A percentile compares a stretch with the other conserved stretches of the same genome.
Evolutionary conservation across 2,888 invertebrate species (phyloP).

Genomic region (Campaea margaritaria): DNA sequence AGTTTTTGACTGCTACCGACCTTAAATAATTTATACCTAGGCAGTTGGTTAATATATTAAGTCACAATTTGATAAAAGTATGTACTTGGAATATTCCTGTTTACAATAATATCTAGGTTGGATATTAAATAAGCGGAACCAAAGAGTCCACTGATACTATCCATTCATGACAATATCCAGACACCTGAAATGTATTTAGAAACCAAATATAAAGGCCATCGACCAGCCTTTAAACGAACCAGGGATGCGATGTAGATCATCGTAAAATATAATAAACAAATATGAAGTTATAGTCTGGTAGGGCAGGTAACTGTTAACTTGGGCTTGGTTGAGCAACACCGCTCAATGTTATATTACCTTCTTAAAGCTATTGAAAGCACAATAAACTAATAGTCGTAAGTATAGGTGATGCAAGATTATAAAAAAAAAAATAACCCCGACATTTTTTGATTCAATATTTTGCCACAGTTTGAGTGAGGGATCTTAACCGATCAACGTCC

Average conservation of each 20-base stretch:
- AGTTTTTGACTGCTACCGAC: too few relatives aligned
- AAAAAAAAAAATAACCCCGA: too few relatives aligned
- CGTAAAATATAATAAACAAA: slow-evolving; percentile 32
- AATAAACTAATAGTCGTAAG: too few relatives aligned
- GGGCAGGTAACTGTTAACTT: slow-evolving; percentile 2
- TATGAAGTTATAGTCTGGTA: slow-evolving; percentile 5
- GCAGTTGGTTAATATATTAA: too few relatives aligned
- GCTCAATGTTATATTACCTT: neutral
- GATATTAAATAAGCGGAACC: slow-evolving; percentile 28
- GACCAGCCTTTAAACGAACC: slow-evolving; percentile 49
- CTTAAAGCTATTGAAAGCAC: too few relatives aligned
- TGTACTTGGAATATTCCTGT: slow-evolving; percentile 6
- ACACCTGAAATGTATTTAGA: slow-evolving; percentile 35
- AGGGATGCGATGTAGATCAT: slow-evolving; percentile 36
- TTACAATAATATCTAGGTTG: slow-evolving; percentile 17
- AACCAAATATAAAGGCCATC: slow-evolving; percentile 55
- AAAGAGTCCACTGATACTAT: slow-evolving; percentile 25
- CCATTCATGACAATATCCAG: slow-evolving; percentile 39
- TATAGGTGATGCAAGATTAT: too few relatives aligned
- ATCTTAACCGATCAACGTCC: too few relatives aligned
- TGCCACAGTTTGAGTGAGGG: too few relatives aligned
- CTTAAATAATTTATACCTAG: too few relatives aligned
- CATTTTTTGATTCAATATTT: too few relatives aligned
- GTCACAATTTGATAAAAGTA: too few relatives aligned
- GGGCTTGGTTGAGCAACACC: neutral